phyloP scores from a whole-genome alignment of 2,797 vertebrate species.

The Carapus acus region DNA sequence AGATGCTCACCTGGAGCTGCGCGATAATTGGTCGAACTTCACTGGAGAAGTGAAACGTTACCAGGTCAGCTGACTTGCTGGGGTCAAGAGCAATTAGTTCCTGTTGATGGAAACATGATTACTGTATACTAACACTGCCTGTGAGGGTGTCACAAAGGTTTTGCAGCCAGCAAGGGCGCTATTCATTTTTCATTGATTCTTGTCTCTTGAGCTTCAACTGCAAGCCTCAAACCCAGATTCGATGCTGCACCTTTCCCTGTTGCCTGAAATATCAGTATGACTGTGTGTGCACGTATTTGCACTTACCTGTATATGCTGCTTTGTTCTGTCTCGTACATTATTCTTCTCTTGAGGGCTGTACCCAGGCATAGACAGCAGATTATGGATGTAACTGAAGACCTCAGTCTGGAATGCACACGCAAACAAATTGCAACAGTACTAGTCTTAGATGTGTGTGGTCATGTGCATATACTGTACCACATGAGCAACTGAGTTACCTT shows the following conservation, averaged over 20 bases:
- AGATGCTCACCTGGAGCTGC: conserved; percentile 76
- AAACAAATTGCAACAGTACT: neutral
- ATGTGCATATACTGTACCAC: no score
- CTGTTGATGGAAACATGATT: conserved; percentile 53
- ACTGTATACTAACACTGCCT: neutral
- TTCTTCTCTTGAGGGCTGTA: conserved; percentile 85
- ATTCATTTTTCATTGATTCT: no score
- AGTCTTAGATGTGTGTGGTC: neutral
- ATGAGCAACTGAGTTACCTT: no score
- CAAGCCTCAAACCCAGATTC: no score
- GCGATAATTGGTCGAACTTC: conserved; percentile 78
- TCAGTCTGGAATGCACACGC: conserved; percentile 73
- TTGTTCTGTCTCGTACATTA: conserved; percentile 78
- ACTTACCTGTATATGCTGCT: conserved; percentile 81
- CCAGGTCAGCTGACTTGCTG: conserved; percentile 84
- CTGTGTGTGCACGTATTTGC: neutral
- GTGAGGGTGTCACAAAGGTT: no score
- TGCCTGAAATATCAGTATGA: neutral
- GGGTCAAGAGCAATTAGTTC: conserved; percentile 83
- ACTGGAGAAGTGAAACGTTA: conserved; percentile 79
- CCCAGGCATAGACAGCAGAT: conserved; percentile 90
- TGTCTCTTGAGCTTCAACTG: no score
- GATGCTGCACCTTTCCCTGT: no score
- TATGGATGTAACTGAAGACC: conserved; percentile 91
- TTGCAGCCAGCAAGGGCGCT: no score